phyloP scores from a whole-genome alignment of 2,888 invertebrate genomes.

The Ophion obscuratus region DNA sequence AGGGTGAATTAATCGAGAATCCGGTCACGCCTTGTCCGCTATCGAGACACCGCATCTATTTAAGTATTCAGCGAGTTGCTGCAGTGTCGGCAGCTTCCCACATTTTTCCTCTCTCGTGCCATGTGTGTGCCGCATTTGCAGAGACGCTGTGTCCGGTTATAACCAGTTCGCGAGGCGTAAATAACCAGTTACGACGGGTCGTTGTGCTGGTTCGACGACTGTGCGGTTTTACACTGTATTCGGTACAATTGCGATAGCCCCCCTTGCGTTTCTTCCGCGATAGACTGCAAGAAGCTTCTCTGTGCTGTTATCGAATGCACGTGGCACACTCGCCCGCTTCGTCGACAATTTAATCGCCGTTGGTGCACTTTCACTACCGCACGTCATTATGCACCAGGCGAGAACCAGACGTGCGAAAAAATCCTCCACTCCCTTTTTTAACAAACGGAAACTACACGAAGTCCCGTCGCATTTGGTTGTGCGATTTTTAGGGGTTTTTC shows the following conservation, averaged over 20 bases:
- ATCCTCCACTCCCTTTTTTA: background rate
- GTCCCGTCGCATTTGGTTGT: too few relatives aligned
- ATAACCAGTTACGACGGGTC: conserved; percentile 75
- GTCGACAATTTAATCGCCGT: conserved; percentile 20
- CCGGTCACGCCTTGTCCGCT: background rate
- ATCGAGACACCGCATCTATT: conserved; percentile 9
- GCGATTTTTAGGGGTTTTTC: too few relatives aligned
- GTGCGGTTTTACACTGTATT: conserved; percentile 22
- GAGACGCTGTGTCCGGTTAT: conserved; percentile 69
- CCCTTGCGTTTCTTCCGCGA: conserved; percentile 61
- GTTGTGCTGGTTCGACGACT: conserved; percentile 71
- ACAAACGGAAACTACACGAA: background rate
- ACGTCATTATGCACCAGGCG: background rate
- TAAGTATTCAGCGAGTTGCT: conserved; percentile 21
- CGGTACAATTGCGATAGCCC: conserved; percentile 35
- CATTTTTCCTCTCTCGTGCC: conserved; percentile 37
- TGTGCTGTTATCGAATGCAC: background rate
- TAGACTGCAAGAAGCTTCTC: conserved; percentile 51
- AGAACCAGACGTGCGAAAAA: background rate
- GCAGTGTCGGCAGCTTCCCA: conserved; percentile 28
- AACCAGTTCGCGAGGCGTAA: conserved; percentile 70
- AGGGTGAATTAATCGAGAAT: background rate
- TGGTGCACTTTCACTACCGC: conserved; percentile 38
- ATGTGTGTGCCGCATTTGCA: conserved; percentile 29
- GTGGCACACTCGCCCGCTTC: conserved; percentile 16